Evolutionary conservation across 1,140 invertebrate species (phyloP).

Genomic region (Pachypsylla venusta): DNA sequence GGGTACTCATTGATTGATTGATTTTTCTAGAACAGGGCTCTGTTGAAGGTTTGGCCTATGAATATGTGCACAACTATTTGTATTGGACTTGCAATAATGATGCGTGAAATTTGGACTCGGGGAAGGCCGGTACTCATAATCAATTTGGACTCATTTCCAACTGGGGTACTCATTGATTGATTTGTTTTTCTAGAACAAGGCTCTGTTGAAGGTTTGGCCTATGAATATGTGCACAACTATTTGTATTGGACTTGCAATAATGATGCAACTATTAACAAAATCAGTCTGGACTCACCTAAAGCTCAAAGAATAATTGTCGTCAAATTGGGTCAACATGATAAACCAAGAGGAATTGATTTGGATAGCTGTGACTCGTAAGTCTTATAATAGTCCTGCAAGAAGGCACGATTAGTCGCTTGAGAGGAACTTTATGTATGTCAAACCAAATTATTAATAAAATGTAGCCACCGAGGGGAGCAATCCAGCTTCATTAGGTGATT

Average conservation of each 20-base stretch:
- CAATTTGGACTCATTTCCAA: no score
- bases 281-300: slow-evolving; percentile 33
- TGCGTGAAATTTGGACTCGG: no score
- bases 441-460: no score
- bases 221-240: slow-evolving; percentile 43
- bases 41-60: slow-evolving; percentile 69
- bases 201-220: slow-evolving; percentile 69
- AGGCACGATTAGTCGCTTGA: no score
- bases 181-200: slow-evolving; percentile 49
- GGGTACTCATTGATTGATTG: no score
- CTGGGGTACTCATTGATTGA: no score
- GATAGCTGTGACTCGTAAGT: slow-evolving; percentile 58
- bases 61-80: slow-evolving; percentile 43
- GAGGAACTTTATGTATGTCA: no score
- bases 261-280: slow-evolving; percentile 52
- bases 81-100: slow-evolving; percentile 79
- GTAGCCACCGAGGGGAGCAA: no score
- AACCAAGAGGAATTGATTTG: slow-evolving; percentile 64
- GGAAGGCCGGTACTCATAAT: no score
- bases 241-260: slow-evolving; percentile 79
- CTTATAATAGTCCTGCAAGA: no score
- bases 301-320: slow-evolving; percentile 45
- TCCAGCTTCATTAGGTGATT: no score
- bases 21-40: slow-evolving; percentile 50
- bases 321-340: slow-evolving; percentile 48